Conservation (phyloP, 2,113 vertebrate species). For the Mionectes macconnelli region DNA sequence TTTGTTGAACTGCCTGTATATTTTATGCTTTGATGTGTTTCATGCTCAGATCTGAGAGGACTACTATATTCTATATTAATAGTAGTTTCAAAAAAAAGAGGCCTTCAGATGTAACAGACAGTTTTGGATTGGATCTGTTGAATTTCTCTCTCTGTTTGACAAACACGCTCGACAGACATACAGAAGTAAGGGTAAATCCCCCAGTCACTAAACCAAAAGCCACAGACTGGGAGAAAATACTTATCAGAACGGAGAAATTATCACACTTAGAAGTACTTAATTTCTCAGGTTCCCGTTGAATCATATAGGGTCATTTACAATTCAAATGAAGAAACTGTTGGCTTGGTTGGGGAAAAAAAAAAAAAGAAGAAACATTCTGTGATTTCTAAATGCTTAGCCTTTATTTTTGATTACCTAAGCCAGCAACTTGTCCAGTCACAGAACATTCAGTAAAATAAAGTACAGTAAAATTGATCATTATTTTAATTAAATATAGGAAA, state of each 20-base stretch:
- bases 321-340: background rate
- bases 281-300: background rate
- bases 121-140: background rate
- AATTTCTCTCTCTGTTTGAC: background rate
- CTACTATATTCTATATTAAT: background rate
- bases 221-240: background rate
- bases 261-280: background rate
- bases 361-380: background rate
- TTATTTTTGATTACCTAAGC: background rate
- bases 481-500: slow-evolving; percentile 12
- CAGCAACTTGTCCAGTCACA: background rate
- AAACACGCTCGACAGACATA: background rate
- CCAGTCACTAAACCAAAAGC: background rate
- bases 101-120: background rate
- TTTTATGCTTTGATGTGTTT: background rate
- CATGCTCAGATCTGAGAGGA: background rate
- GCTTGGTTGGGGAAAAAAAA: background rate
- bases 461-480: background rate
- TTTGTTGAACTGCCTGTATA: background rate
- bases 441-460: background rate
- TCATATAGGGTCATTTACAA: background rate
- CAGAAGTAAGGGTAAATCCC: background rate
- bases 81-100: background rate
- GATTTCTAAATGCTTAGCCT: slow-evolving; percentile 7
- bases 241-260: background rate